Percentiles rank a stretch among this genome's conserved stretches.
These are phyloP conservation scores for Cyprinodon variegatus DNA, from an alignment of 2,113 vertebrate species.

Conservation along the genomic window DNA sequence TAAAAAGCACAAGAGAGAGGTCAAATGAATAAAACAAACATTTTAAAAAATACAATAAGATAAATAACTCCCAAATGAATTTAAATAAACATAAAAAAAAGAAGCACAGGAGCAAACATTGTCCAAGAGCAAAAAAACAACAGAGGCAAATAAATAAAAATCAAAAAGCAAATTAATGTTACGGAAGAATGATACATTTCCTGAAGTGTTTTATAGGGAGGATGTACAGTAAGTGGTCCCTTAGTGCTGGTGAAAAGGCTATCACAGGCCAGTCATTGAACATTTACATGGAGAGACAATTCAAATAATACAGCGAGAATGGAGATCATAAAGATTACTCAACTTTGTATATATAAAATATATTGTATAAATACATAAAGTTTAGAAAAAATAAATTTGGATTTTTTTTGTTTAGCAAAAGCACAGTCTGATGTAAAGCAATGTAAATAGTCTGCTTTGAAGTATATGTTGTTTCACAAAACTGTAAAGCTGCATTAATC, in stretches of 20 bases:
- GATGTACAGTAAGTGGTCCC: background rate
- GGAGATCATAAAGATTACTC: constrained; percentile 70
- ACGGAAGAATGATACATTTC: background rate
- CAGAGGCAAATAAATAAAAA: background rate
- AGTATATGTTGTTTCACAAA: constrained; percentile 65
- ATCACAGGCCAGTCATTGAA: background rate
- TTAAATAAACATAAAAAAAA: too few relatives aligned
- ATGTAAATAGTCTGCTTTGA: constrained; percentile 88
- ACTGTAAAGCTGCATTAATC: constrained; percentile 64
- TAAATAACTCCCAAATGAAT: too few relatives aligned
- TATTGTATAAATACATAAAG: constrained; percentile 90
- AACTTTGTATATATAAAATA: constrained; percentile 75
- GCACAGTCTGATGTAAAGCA: constrained; percentile 81
- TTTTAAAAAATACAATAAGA: too few relatives aligned
- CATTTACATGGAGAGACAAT: background rate
- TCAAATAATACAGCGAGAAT: background rate
- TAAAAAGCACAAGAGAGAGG: too few relatives aligned
- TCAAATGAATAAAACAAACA: too few relatives aligned
- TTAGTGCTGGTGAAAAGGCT: background rate
- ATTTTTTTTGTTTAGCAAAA: constrained; percentile 84
- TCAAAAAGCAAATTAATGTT: background rate
- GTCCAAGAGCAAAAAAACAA: background rate
- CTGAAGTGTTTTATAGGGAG: background rate
- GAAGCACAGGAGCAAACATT: background rate
- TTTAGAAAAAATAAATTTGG: constrained; percentile 80